Evolutionary conservation across 2,888 invertebrate species (phyloP).

Genomic region (Balanococcus diminutus): DNA sequence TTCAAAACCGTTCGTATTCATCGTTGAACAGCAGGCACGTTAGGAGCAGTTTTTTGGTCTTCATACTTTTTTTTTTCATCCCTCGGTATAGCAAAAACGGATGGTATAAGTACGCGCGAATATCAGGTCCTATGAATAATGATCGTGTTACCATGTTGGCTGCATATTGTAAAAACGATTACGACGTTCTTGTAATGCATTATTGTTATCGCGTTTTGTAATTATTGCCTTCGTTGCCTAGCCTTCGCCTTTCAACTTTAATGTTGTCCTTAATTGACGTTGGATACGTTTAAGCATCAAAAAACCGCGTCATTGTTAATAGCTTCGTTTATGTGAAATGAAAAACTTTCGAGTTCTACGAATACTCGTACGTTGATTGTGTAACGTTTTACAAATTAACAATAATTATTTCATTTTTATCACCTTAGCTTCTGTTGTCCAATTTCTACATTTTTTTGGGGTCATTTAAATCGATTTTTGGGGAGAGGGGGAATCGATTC

Average conservation of each 20-base stretch:
- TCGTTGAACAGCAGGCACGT: slow-evolving; percentile 35
- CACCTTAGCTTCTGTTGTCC: no score
- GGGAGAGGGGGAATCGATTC: no score
- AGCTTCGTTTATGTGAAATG: not conserved
- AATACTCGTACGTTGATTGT: not conserved
- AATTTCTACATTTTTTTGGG: no score
- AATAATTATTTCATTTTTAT: not conserved
- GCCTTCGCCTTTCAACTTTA: slow-evolving; percentile 18
- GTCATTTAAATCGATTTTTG: no score
- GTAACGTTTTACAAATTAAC: not conserved
- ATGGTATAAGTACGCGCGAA: slow-evolving; percentile 28
- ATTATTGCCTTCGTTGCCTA: slow-evolving; percentile 30
- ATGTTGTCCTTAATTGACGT: slow-evolving; percentile 34
- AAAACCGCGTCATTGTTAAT: not conserved
- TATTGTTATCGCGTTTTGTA: slow-evolving; percentile 35
- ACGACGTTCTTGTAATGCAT: slow-evolving; percentile 26
- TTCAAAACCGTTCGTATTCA: slow-evolving; percentile 39
- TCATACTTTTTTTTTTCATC: not conserved
- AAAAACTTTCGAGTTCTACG: not conserved
- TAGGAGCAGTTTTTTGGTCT: slow-evolving; percentile 11
- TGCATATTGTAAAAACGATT: slow-evolving; percentile 44
- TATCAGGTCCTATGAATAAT: slow-evolving; percentile 31
- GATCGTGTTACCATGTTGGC: slow-evolving; percentile 29
- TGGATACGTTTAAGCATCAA: not conserved
- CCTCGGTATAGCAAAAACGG: not conserved